These are phyloP conservation scores for Masticophis lateralis DNA, from an alignment of 2,797 vertebrate genomes.

Conservation along the genomic window DNA sequence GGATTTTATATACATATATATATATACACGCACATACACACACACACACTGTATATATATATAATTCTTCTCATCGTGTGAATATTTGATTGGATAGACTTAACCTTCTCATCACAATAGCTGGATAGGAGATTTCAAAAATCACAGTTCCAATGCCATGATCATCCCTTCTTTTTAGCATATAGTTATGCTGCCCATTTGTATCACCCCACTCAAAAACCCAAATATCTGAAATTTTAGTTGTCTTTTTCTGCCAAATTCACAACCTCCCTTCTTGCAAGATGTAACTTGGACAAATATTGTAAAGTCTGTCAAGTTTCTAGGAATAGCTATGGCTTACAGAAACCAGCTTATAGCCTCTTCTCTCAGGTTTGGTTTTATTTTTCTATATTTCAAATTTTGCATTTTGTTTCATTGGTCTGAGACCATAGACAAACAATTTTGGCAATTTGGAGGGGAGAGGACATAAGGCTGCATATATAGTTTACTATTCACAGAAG, in stretches of 20 bases:
- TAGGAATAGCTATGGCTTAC: not conserved
- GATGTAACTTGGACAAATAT: not conserved
- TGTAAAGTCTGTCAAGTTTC: not conserved
- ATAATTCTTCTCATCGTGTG: slow-evolving; percentile 5
- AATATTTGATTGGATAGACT: not conserved
- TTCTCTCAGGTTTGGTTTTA: not conserved
- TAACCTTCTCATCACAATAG: not conserved
- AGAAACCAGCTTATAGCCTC: not conserved
- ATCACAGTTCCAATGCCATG: not conserved
- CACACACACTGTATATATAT: not conserved
- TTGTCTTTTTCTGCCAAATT: not conserved
- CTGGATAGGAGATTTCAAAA: not conserved
- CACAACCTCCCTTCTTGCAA: not conserved
- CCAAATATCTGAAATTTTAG: not conserved
- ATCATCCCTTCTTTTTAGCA: not conserved
- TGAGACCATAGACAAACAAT: not conserved
- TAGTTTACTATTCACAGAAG: not conserved
- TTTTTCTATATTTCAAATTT: not conserved
- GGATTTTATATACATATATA: not conserved
- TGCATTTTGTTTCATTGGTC: not conserved
- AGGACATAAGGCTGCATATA: not conserved
- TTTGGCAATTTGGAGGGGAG: not conserved
- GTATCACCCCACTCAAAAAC: not conserved
- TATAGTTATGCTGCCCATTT: not conserved
- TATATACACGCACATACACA: too few species aligned